A percentile compares a stretch with the other conserved stretches of the same genome.
Conservation (phyloP, 2,113 vertebrate genomes). For the rabbit (Oryctolagus cuniculus) region DNA sequence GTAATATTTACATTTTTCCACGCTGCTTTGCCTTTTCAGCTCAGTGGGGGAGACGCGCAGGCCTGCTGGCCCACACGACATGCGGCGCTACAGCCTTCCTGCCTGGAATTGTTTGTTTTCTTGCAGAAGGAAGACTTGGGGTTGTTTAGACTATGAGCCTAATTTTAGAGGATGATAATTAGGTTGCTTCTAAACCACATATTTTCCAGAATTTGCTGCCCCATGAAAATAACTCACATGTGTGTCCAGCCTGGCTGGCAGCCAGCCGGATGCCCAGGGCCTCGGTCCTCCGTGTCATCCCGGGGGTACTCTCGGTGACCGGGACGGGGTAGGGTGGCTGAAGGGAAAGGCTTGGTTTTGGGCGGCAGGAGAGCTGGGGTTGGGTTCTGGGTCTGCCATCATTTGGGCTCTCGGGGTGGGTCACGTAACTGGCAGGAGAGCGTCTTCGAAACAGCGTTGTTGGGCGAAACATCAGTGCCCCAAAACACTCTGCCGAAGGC, state of each 20-base stretch:
- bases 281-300: neutral
- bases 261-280: conserved; percentile 70
- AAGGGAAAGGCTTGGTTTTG: neutral
- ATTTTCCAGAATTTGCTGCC: conserved; percentile 83
- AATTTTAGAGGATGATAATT: conserved; percentile 90
- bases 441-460: neutral
- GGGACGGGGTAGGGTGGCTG: rapidly evolving
- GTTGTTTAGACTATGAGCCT: conserved; percentile 87
- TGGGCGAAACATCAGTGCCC: neutral
- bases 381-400: neutral
- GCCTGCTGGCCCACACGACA: conserved; percentile 68
- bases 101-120: conserved; percentile 87
- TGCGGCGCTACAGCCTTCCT: conserved; percentile 85
- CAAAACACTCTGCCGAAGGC: neutral
- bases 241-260: conserved; percentile 77
- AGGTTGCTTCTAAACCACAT: conserved; percentile 80
- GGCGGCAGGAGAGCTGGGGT: neutral
- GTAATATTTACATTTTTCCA: conserved; percentile 90
- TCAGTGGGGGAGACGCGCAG: conserved; percentile 82
- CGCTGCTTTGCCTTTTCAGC: conserved; percentile 86
- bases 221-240: conserved; percentile 81
- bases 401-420: neutral
- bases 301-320: neutral
- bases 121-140: conserved; percentile 84
- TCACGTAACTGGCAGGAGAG: neutral